phyloP scores from a whole-genome alignment of 1,140 invertebrate genomes.

The Phortica variegata region DNA sequence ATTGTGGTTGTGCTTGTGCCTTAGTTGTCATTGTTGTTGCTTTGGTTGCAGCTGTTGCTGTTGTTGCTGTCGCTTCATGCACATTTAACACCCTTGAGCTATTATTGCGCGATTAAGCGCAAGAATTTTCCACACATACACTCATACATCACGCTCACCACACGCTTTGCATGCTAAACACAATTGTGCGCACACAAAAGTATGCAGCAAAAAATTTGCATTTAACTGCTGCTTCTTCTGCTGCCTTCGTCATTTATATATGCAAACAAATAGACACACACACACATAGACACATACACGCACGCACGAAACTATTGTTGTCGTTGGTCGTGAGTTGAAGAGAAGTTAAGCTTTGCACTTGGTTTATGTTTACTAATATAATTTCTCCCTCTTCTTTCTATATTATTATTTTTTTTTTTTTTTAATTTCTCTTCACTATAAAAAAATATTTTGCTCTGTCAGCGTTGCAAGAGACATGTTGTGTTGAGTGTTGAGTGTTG shows the following conservation, averaged over 20 bases:
- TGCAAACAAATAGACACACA: conserved; percentile 30
- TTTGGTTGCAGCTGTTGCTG: conserved; percentile 14
- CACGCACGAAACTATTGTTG: conserved; percentile 29
- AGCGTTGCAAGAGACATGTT: conserved; percentile 13
- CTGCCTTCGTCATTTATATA: no score
- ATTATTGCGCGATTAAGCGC: conserved; percentile 44
- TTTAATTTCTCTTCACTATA: conserved; percentile 20
- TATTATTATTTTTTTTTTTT: conserved; percentile 45
- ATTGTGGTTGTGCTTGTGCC: conserved; percentile 16
- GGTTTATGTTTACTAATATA: conserved; percentile 30
- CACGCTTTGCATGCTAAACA: no score
- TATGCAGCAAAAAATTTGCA: no score
- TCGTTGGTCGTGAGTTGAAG: no score
- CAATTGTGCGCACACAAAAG: conserved; percentile 24
- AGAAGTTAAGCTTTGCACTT: conserved; percentile 35
- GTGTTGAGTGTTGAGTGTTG: conserved; percentile 16
- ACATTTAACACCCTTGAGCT: conserved; percentile 38
- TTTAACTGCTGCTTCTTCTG: no score
- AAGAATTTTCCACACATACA: conserved; percentile 30
- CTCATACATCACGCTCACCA: conserved; percentile 10
- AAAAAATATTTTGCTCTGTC: conserved; percentile 18
- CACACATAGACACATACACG: conserved; percentile 33
- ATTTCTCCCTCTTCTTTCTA: conserved; percentile 31
- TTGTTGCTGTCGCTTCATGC: conserved; percentile 11
- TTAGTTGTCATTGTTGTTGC: conserved; percentile 25